These are phyloP conservation scores for Anodontia alba DNA, from an alignment of 2,888 invertebrate genomes.

Conservation along the genomic window DNA sequence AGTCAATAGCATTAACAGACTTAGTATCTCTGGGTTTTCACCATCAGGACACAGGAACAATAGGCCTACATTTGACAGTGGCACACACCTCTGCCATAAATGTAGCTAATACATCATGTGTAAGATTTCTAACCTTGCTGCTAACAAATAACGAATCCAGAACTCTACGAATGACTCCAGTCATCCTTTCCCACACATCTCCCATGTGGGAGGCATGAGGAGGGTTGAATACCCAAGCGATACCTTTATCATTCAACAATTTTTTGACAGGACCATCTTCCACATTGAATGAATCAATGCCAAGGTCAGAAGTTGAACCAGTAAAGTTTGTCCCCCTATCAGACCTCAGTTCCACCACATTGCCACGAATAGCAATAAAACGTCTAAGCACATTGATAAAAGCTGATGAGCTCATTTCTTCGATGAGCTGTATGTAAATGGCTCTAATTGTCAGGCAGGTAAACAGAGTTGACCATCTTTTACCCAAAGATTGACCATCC, in stretches of 20 bases:
- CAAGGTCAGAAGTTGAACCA: slow-evolving; percentile 43
- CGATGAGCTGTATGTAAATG: slow-evolving; percentile 49
- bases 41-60: slow-evolving; percentile 37
- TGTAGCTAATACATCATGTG: slow-evolving; percentile 55
- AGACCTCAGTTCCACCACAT: slow-evolving; percentile 32
- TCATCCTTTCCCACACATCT: slow-evolving; percentile 53
- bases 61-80: slow-evolving; percentile 48
- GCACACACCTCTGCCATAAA: slow-evolving; percentile 56
- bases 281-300: slow-evolving; percentile 44
- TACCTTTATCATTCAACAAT: slow-evolving; percentile 27
- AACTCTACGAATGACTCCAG: slow-evolving; percentile 43
- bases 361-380: slow-evolving; percentile 21
- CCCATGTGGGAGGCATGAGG: slow-evolving; percentile 59
- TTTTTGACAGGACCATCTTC: slow-evolving; percentile 37
- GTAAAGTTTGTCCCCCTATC: slow-evolving; percentile 58
- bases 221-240: slow-evolving; percentile 52
- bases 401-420: slow-evolving; percentile 38
- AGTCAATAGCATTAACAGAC: slow-evolving; percentile 12
- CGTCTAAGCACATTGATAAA: slow-evolving; percentile 45
- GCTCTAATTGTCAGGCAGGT: slow-evolving; percentile 46
- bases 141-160: slow-evolving; percentile 46
- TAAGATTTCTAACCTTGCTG: slow-evolving; percentile 17
- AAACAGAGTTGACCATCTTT: slow-evolving; percentile 51
- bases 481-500: slow-evolving; percentile 27
- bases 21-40: slow-evolving; percentile 25